phyloP scores from a whole-genome alignment of 2,888 invertebrate species.

The Aleiodes alternator region DNA sequence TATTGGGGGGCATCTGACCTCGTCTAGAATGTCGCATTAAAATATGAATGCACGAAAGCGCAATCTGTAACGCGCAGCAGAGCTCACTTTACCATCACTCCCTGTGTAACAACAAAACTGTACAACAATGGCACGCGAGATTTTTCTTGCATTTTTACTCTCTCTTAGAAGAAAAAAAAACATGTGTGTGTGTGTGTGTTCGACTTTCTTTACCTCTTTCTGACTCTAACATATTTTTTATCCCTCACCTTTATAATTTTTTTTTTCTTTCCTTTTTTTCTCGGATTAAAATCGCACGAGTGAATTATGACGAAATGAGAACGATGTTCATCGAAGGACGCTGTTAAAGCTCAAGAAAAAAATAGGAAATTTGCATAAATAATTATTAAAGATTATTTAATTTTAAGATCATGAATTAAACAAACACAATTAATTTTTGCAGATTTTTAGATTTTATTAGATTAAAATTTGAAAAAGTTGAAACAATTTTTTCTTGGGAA shows the following conservation, averaged over 20 bases:
- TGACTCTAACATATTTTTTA: conserved; percentile 12
- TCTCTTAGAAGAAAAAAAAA: not conserved
- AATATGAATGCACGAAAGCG: conserved; percentile 69
- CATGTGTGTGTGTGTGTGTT: not conserved
- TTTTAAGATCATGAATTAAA: not conserved
- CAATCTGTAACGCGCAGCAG: conserved; percentile 48
- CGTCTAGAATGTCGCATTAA: conserved; percentile 71
- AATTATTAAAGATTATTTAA: not conserved
- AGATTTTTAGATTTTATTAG: not conserved
- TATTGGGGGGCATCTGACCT: conserved; percentile 69
- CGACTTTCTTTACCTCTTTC: conserved; percentile 34
- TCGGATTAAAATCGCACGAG: conserved; percentile 39
- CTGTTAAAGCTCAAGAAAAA: conserved; percentile 2
- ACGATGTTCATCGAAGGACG: conserved; percentile 44
- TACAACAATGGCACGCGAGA: conserved; percentile 47
- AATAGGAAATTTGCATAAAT: conserved; percentile 4
- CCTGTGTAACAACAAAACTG: conserved; percentile 27
- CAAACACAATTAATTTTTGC: conserved; percentile 10
- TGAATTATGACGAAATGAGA: conserved; percentile 41
- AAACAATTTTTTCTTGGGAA: not conserved
- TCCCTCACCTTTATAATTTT: not conserved
- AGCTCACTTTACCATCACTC: conserved; percentile 42
- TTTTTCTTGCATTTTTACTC: conserved; percentile 33
- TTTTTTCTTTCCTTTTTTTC: conserved; percentile 3
- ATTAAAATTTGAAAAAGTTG: too few species aligned